Conservation (phyloP, 1,140 invertebrate genomes). For the Colletes gigas region DNA sequence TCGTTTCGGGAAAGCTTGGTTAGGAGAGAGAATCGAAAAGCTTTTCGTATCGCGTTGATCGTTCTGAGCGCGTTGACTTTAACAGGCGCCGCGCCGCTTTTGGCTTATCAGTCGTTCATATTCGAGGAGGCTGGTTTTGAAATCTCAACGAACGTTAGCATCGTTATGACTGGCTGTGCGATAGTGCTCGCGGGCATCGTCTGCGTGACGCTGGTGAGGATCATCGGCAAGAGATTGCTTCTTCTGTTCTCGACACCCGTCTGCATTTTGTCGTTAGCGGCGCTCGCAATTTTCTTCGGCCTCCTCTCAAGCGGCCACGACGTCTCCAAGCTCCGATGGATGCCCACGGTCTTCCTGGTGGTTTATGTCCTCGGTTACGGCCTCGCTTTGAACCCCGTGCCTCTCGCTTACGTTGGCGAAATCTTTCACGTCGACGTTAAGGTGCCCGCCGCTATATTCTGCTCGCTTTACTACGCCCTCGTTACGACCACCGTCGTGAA, state of each 20-base stretch:
- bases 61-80: conserved; percentile 91
- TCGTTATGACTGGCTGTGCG: conserved; percentile 90
- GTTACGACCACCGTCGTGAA: conserved; percentile 73
- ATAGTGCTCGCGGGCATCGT: conserved; percentile 88
- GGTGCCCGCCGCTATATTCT: conserved; percentile 76
- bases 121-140: conserved; percentile 87
- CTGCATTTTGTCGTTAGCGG: conserved; percentile 84
- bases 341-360: conserved; percentile 72
- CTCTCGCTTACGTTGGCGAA: conserved; percentile 78
- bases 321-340: conserved; percentile 73
- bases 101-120: conserved; percentile 91
- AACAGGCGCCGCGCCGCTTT: conserved; percentile 90
- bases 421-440: conserved; percentile 79
- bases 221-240: conserved; percentile 87
- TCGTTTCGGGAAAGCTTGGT: conserved; percentile 81
- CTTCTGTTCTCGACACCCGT: conserved; percentile 85
- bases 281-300: conserved; percentile 85
- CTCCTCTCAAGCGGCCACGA: conserved; percentile 79
- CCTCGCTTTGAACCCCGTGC: conserved; percentile 78
- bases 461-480: conserved; percentile 76
- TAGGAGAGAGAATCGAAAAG: conserved; percentile 84
- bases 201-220: conserved; percentile 88
- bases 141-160: conserved; percentile 84
- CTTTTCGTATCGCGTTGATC: conserved; percentile 87
- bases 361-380: conserved; percentile 75